These are phyloP conservation scores for Synaphobranchus kaupii DNA, from an alignment of 2,797 vertebrate species.

Conservation along the genomic window DNA sequence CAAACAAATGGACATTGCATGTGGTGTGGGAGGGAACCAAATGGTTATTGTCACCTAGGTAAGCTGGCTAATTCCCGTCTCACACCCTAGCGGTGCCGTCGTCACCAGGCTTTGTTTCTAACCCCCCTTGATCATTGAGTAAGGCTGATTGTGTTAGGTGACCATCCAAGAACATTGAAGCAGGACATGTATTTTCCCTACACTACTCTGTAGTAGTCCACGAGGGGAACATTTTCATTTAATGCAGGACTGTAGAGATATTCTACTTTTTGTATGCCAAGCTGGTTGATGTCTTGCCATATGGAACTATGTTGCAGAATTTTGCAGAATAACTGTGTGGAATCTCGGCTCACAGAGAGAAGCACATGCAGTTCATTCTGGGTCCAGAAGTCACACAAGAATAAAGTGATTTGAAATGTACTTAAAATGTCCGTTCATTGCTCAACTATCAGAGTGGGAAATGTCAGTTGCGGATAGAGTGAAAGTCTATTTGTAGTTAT, in stretches of 20 bases:
- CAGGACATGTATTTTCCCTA: no score
- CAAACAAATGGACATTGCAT: no score
- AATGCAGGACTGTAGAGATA: neutral
- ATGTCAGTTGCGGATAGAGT: neutral
- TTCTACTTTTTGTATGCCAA: neutral
- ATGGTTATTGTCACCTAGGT: no score
- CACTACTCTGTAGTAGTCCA: no score
- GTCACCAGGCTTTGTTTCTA: no score
- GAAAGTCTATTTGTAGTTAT: neutral
- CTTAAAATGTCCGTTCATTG: neutral
- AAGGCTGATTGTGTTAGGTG: no score
- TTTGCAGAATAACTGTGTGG: neutral
- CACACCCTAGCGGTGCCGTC: no score
- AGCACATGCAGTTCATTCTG: neutral
- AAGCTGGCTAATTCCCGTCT: no score
- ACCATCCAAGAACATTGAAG: no score
- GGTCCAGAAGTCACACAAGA: neutral
- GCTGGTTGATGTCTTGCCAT: neutral
- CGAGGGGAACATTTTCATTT: neutral
- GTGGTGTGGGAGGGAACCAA: no score
- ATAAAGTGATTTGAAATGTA: neutral
- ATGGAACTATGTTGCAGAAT: neutral
- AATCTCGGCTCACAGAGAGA: neutral
- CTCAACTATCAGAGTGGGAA: neutral
- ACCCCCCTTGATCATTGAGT: no score